phyloP scores from a whole-genome alignment of 64 coral and sea anemone species.

The Stylophora pistillata region DNA sequence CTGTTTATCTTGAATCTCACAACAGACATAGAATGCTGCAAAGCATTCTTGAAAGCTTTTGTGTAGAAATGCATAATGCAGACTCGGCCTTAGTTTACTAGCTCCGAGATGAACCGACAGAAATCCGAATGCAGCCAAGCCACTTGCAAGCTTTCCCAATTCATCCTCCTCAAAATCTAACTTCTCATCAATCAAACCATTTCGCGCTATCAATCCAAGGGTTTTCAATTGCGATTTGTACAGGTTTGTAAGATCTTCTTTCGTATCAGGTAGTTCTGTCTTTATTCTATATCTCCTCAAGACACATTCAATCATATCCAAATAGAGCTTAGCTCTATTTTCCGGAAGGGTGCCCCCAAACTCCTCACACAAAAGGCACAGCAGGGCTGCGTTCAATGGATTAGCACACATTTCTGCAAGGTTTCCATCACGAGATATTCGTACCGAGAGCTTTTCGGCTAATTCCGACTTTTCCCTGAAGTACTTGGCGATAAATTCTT shows the following conservation, averaged over 20 bases:
- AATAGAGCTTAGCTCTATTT: background rate
- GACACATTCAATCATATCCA: background rate
- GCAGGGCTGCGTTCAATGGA: too few species aligned
- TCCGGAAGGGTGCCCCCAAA: background rate
- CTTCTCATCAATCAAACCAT: background rate
- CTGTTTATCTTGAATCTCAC: background rate
- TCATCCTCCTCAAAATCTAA: background rate
- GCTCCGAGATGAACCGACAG: too few species aligned
- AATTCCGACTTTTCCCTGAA: background rate
- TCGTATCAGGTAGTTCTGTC: background rate
- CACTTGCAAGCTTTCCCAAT: background rate
- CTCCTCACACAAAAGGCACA: too few species aligned
- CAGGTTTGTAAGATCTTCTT: background rate
- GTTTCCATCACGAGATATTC: background rate
- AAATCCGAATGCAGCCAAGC: conserved; percentile 30
- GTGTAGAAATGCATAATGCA: too few species aligned
- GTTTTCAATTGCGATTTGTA: background rate
- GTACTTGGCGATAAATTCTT: background rate
- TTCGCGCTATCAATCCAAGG: background rate
- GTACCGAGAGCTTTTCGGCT: background rate
- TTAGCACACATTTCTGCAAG: background rate
- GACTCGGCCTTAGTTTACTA: too few species aligned
- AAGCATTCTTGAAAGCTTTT: too few species aligned
- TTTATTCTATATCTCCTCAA: conserved; percentile 24
- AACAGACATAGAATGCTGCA: conserved; percentile 38